A percentile compares a stretch with the other conserved stretches of the same genome.
Conservation (phyloP, 2,113 vertebrate species). For the Notarius quadriscutis region DNA sequence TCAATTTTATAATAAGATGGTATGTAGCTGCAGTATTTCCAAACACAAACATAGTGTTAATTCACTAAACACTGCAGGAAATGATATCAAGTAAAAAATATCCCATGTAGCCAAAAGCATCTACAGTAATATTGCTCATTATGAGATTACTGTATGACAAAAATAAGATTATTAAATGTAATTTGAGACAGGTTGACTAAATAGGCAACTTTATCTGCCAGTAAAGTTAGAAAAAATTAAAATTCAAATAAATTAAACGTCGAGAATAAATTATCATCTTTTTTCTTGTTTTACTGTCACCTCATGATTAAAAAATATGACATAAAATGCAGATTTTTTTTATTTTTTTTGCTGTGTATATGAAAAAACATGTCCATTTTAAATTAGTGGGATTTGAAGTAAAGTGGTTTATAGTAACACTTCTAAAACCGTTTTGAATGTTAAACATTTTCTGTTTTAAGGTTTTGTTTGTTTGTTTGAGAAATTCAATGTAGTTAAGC, state of each 20-base stretch:
- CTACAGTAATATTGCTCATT: background rate
- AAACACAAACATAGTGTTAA: background rate
- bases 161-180: background rate
- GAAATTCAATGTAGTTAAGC: background rate
- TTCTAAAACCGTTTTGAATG: no score
- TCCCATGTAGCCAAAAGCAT: no score
- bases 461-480: background rate
- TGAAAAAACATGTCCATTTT: background rate
- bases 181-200: background rate
- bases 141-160: background rate
- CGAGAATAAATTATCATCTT: background rate
- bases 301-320: no score
- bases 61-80: background rate
- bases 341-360: background rate
- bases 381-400: no score
- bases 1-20: background rate
- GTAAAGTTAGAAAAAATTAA: background rate
- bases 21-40: background rate
- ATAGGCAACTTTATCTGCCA: background rate
- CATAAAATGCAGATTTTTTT: no score
- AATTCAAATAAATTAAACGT: background rate
- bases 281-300: background rate
- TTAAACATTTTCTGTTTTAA: background rate
- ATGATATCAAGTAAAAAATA: background rate
- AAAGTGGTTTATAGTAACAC: no score